Conservation (phyloP, 2,113 vertebrate species). For the Vombatus ursinus region DNA sequence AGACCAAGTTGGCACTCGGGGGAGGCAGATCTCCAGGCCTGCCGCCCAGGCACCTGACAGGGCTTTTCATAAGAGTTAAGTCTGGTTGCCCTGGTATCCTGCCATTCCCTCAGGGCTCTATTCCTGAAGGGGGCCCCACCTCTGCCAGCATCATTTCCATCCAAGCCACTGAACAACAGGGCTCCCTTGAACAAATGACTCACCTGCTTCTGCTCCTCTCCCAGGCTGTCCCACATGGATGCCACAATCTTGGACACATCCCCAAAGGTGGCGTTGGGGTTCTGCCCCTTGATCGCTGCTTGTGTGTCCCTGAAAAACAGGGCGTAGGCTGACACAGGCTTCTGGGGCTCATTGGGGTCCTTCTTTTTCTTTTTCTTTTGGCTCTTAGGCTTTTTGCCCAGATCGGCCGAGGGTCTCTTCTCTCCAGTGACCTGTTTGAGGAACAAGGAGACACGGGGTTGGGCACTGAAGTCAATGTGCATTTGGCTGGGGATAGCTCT, state of each 20-base stretch:
- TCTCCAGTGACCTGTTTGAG: constrained; percentile 90
- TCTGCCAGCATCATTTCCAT: not conserved
- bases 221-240: constrained; percentile 98
- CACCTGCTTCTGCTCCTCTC: constrained; percentile 98
- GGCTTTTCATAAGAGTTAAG: not conserved
- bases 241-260: constrained; percentile 99
- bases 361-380: constrained; percentile 99
- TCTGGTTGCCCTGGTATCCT: fast-evolving
- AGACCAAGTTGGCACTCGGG: not conserved
- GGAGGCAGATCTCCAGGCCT: fast-evolving
- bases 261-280: constrained; percentile 97
- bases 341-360: constrained; percentile 98
- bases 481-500: not conserved
- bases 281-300: constrained; percentile 98
- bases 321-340: constrained; percentile 97
- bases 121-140: fast-evolving
- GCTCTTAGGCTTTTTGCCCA: constrained; percentile 97
- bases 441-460: constrained; percentile 42
- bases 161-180: not conserved
- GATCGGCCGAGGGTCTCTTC: constrained; percentile 94
- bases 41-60: not conserved
- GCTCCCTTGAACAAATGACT: constrained; percentile 48
- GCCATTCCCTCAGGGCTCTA: fast-evolving
- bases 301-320: constrained; percentile 99
- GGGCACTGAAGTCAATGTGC: not conserved